Evolutionary conservation across 2,113 vertebrate genomes (phyloP), one percentile per base, ranked within the genome.

Genomic region (Butorides virescens): DNA sequence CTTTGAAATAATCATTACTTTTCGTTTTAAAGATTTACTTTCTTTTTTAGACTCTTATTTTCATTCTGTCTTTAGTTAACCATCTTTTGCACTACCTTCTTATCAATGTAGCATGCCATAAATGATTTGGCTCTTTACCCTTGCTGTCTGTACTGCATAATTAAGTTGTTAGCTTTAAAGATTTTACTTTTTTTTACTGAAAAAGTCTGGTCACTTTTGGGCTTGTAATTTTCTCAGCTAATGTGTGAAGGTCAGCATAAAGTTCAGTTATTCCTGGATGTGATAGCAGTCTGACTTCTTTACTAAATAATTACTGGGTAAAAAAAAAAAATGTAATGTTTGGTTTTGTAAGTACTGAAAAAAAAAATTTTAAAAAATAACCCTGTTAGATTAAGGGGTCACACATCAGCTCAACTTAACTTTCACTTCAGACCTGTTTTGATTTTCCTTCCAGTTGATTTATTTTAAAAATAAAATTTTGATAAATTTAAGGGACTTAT

Each of bases 181-280:
- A 61, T 58, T 91, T 52, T 78, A 30, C 32, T 50, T 81, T 80
- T 44, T 44, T 88, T 75, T 58, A 39, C 55, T 44, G 56, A 72
- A 78, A 84, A 91, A 86, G 2, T 77, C 73, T 87, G 70, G 36
- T 93, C 84, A 85, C 37, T 94, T 94, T 81, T 61, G 46, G 62
- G 36, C 58, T 91, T 82, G 25, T 68, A 87, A 90, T 91, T 97
- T 96, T 95, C 74, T 79, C 53, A 76, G 58, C 62, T 92, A 82
- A 86, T 93, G 81, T 72, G 26, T 73, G 71, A 88, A 68, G 90
- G 93, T 94, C 77, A 46, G 27, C 52, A 50, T n/a, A 50, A 92
- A 75, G 90, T 85, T 93, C 90, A 85, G 21, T 87, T 88, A 82
- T 82, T 93, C 73, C n/a, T 32, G 44, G 37, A 82, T 75, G 36